phyloP scores from a whole-genome alignment of 2,113 vertebrate species.

The Toxostoma redivivum region DNA sequence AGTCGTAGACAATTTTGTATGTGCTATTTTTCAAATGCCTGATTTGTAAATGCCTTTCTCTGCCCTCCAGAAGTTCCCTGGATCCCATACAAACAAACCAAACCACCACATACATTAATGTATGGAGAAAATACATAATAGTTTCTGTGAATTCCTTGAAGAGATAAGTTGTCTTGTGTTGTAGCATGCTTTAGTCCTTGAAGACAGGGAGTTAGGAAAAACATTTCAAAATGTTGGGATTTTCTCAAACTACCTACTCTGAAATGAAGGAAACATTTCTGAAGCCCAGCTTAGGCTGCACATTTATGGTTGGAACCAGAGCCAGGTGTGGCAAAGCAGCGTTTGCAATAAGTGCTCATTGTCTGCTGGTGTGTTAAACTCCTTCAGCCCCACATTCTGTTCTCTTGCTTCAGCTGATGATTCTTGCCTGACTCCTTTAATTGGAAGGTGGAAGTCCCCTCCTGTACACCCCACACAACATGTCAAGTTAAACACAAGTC shows the following conservation, averaged over 20 bases:
- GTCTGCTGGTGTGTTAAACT: neutral
- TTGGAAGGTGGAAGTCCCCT: slow-evolving; percentile 25
- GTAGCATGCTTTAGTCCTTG: neutral
- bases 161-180: neutral
- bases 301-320: neutral
- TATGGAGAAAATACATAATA: neutral
- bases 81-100: neutral
- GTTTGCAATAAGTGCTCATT: neutral
- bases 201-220: neutral
- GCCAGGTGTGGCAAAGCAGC: neutral
- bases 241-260: neutral
- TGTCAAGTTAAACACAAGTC: slow-evolving; percentile 51
- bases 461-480: neutral
- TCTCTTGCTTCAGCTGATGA: neutral
- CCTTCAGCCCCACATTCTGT: neutral
- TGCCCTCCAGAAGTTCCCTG: neutral
- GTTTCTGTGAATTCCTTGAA: neutral
- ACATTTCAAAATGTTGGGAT: neutral
- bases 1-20: neutral
- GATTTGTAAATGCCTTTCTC: neutral
- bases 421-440: slow-evolving; percentile 27
- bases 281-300: neutral
- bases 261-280: neutral
- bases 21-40: neutral
- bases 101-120: neutral